phyloP scores from a whole-genome alignment of 2,888 invertebrate species.

The Tinea semifulvella region DNA sequence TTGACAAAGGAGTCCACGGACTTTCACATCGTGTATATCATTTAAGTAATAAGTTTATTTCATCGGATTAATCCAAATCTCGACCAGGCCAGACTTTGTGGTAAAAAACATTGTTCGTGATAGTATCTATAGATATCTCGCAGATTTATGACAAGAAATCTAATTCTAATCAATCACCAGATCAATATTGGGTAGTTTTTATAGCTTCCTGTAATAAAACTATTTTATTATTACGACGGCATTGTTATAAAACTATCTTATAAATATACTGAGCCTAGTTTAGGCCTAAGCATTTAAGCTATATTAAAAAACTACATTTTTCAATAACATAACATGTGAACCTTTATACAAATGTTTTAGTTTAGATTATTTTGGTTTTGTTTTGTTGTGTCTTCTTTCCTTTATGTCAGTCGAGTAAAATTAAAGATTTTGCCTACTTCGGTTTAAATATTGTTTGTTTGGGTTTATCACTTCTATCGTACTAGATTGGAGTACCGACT shows the following conservation, averaged over 20 bases:
- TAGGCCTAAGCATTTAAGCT: too few species aligned
- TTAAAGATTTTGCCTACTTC: too few species aligned
- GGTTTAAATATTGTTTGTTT: too few species aligned
- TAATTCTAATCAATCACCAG: neutral
- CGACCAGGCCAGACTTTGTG: neutral
- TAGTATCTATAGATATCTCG: neutral
- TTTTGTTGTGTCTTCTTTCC: too few species aligned
- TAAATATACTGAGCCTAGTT: neutral
- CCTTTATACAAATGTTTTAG: too few species aligned
- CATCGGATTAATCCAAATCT: neutral
- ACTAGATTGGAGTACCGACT: too few species aligned
- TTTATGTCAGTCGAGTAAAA: too few species aligned
- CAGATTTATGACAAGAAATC: neutral
- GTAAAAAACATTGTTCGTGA: neutral
- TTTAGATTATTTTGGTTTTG: too few species aligned
- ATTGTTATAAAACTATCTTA: neutral
- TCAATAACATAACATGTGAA: too few species aligned
- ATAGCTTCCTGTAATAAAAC: constrained; percentile 1
- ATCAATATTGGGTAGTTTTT: neutral
- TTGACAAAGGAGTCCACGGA: constrained; percentile 22
- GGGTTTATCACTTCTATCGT: too few species aligned
- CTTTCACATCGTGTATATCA: constrained; percentile 34
- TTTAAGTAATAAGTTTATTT: constrained; percentile 1
- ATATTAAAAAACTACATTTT: too few species aligned
- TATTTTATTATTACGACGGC: neutral